phyloP scores from a whole-genome alignment of 2,888 invertebrate genomes.

The Chymomyza fuscimana region DNA sequence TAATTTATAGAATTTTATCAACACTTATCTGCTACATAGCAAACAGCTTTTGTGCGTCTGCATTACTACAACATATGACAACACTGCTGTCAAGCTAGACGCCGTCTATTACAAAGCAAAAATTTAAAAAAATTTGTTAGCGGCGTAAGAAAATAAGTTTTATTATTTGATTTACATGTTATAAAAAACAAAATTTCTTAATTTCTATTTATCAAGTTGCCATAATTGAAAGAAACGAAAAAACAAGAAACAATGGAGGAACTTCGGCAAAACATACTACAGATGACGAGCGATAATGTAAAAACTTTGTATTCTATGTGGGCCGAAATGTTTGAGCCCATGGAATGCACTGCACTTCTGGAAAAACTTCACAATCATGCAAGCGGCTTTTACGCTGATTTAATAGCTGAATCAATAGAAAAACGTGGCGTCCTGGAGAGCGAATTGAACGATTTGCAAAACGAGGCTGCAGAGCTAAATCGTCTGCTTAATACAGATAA shows the following conservation, averaged over 20 bases:
- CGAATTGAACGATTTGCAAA: constrained; percentile 80
- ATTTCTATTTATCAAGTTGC: background rate
- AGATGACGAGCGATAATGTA: constrained; percentile 63
- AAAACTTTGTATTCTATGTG: constrained; percentile 67
- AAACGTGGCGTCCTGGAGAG: constrained; percentile 81
- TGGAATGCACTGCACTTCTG: constrained; percentile 66
- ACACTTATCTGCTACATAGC: no score
- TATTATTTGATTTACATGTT: background rate
- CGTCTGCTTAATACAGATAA: constrained; percentile 71
- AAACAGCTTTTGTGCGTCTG: no score
- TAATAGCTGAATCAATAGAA: constrained; percentile 83
- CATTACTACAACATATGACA: no score
- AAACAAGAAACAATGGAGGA: constrained; percentile 30
- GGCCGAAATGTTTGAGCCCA: constrained; percentile 70
- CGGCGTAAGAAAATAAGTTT: background rate
- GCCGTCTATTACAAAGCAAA: background rate
- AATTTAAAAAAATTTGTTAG: background rate
- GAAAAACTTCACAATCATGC: constrained; percentile 77
- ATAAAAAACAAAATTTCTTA: background rate
- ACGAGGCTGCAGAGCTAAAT: constrained; percentile 70
- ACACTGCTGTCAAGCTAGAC: no score
- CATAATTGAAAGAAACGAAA: background rate
- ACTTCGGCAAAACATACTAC: constrained; percentile 57
- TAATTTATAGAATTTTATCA: no score
- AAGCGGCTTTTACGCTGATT: constrained; percentile 82